These are phyloP conservation scores for Arion vulgaris DNA, from an alignment of 1,140 invertebrate species.

Conservation along the genomic window DNA sequence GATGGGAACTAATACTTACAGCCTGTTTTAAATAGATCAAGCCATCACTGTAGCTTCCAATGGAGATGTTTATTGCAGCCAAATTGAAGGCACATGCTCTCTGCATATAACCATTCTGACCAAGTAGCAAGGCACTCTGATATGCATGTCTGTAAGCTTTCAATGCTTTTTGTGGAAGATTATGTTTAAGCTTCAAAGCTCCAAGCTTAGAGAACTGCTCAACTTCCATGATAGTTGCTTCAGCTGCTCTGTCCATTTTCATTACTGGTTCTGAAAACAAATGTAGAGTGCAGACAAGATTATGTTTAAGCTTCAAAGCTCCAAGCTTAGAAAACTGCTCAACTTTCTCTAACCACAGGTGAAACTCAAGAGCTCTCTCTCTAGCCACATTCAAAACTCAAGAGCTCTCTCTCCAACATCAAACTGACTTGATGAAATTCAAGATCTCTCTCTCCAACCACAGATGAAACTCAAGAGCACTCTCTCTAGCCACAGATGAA, in stretches of 20 bases:
- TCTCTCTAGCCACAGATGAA: too few species aligned
- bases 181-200: neutral
- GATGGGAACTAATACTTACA: slow-evolving; percentile 4
- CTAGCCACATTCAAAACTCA: too few species aligned
- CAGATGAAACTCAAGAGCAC: too few species aligned
- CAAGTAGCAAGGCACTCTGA: neutral
- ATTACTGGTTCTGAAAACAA: neutral
- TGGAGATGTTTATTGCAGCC: slow-evolving; percentile 28
- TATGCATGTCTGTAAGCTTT: slow-evolving; percentile 32
- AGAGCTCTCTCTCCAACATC: too few species aligned
- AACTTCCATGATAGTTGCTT: slow-evolving; percentile 6
- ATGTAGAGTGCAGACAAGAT: slow-evolving; percentile 43
- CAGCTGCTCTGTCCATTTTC: neutral
- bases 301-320: neutral
- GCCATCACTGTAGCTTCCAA: slow-evolving; percentile 32
- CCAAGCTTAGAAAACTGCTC: slow-evolving; percentile 22
- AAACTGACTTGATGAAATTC: too few species aligned
- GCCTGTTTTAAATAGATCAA: slow-evolving; percentile 38
- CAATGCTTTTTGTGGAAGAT: neutral
- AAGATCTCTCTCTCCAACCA: too few species aligned
- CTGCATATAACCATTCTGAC: slow-evolving; percentile 26
- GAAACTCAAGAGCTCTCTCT: too few species aligned
- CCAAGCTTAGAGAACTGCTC: slow-evolving; percentile 23
- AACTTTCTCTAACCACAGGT: slow-evolving; percentile 46
- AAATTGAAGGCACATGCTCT: slow-evolving; percentile 44